Evolutionary conservation across 2,797 vertebrate species (phyloP), one percentile per base, ranked within the genome.

Genomic region (Triplophysa yarkandensis): DNA sequence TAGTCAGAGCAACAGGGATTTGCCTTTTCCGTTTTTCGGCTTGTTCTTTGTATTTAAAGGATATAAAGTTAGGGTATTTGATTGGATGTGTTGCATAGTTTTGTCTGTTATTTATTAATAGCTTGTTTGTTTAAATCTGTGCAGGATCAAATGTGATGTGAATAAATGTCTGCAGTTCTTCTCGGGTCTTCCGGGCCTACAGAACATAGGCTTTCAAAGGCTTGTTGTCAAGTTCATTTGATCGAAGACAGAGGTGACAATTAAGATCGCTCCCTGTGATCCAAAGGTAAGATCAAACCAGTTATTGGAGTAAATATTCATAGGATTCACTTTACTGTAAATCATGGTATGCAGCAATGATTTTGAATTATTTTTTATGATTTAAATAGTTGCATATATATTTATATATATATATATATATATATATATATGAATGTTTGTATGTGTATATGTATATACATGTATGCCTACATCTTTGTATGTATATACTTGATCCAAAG

Each of bases 211-310:
- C 16, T 64, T 71, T 78, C 58, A 77, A 76, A 80, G 57, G 17
- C 32, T 27, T 52, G 52, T 43, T 34, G 58, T 77, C 57, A 68
- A 28, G 54, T 28, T 65, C 43, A 70, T 7, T 46, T 21, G 75
- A 74, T 80, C 52, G 70, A 77, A 80, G 70, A 70, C 52, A n/a
- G 36, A 65, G 48, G 34, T 67, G 62, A 71, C 43, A 60, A 57
- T 55, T 54, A 32, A 58, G 6, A 71, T 39, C 57, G 52, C n/a
- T 48, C n/a, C 19, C 30, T 78, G 63, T 62, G 44, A 63, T 72
- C 21, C 46, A 72, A 48, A 65, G 32, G 65, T 54, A 52, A 74
- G 66, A 78, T 74, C 65, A 78, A 70, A 52, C 60, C 71, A 74
- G 48, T 74, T 74, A 58, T 27, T 21, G 23, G 44, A 28, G 30